Percentiles rank a stretch among this genome's conserved stretches.
Conservation (phyloP, 2,113 vertebrate species). For the Equus przewalskii region DNA sequence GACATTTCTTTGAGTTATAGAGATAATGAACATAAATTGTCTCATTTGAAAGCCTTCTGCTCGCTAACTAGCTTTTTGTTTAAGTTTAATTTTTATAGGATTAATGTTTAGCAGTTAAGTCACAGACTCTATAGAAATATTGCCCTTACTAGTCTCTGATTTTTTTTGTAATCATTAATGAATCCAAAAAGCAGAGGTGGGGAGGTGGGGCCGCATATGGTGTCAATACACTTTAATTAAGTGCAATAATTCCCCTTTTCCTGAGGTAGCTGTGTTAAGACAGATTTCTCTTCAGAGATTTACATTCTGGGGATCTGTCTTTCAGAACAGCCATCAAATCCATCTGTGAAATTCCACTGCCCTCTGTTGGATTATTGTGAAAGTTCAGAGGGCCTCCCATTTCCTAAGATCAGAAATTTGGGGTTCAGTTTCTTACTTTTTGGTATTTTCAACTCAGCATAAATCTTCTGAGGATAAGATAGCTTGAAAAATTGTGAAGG, state of each 20-base stretch:
- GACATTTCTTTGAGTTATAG: not conserved
- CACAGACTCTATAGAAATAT: slow-evolving; percentile 46
- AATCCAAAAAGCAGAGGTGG: slow-evolving; percentile 84
- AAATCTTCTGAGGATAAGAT: not conserved
- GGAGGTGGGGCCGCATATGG: slow-evolving; percentile 91
- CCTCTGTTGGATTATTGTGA: slow-evolving; percentile 84
- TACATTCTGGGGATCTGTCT: slow-evolving; percentile 62
- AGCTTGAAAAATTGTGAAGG: not conserved
- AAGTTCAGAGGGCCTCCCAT: not conserved
- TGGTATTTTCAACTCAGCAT: not conserved
- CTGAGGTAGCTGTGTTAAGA: slow-evolving; percentile 90
- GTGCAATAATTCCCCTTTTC: slow-evolving; percentile 93
- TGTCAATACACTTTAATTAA: slow-evolving; percentile 95
- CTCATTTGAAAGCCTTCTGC: not conserved
- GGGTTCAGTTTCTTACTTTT: not conserved
- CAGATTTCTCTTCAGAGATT: slow-evolving; percentile 86
- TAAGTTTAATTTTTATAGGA: slow-evolving; percentile 59
- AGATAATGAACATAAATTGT: not conserved
- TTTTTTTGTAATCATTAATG: slow-evolving; percentile 86
- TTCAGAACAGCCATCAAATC: fast-evolving
- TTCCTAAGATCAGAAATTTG: not conserved
- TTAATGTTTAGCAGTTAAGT: slow-evolving; percentile 4
- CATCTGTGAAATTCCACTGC: slow-evolving; percentile 85
- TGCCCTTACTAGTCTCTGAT: slow-evolving; percentile 72
- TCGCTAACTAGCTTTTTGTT: slow-evolving; percentile 49